These are phyloP conservation scores for Leptinotarsa juncta DNA, from an alignment of 2,888 invertebrate genomes.

Conservation along the genomic window DNA sequence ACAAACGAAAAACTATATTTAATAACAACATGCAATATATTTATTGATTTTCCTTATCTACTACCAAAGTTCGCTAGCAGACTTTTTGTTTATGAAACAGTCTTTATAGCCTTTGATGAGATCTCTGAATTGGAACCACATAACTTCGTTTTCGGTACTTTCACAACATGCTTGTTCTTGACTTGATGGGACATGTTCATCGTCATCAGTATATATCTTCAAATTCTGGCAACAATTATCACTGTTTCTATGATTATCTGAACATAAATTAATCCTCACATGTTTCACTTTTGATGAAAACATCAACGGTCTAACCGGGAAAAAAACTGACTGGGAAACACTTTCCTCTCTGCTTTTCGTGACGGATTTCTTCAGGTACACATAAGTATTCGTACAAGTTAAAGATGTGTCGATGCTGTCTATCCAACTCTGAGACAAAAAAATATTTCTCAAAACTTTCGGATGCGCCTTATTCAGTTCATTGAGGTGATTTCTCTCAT, in stretches of 20 bases:
- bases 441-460: constrained; percentile 57
- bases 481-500: constrained; percentile 56
- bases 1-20: background rate
- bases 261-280: constrained; percentile 54
- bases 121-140: constrained; percentile 71
- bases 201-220: constrained; percentile 54
- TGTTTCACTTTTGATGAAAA: constrained; percentile 53
- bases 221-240: constrained; percentile 59
- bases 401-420: constrained; percentile 50
- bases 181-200: constrained; percentile 12
- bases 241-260: constrained; percentile 42
- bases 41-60: background rate
- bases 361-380: constrained; percentile 50
- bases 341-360: constrained; percentile 7
- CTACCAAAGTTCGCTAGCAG: constrained; percentile 69
- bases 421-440: constrained; percentile 56
- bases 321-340: constrained; percentile 61
- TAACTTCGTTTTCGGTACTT: constrained; percentile 40
- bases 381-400: constrained; percentile 54
- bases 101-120: constrained; percentile 73
- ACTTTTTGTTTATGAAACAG: constrained; percentile 69
- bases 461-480: constrained; percentile 53
- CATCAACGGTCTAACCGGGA: constrained; percentile 55
- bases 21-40: background rate
- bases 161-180: constrained; percentile 22